Percentiles rank a stretch among this genome's conserved stretches.
Conservation (phyloP, 2,113 vertebrate species). For the Origma solitaria region DNA sequence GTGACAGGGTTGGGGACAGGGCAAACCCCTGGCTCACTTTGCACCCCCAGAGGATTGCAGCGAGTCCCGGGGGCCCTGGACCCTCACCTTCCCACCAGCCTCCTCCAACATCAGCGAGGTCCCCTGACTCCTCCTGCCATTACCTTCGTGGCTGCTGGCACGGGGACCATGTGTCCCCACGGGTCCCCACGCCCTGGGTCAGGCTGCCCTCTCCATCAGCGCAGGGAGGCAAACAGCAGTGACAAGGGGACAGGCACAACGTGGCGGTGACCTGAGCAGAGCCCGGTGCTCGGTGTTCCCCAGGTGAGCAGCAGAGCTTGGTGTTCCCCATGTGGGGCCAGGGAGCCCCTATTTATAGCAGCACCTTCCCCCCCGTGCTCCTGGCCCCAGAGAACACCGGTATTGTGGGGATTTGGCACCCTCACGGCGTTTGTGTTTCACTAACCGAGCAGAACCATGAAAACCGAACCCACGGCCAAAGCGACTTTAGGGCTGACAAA, state of each 20-base stretch:
- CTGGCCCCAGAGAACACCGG: not conserved
- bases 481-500: not conserved
- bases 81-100: not conserved
- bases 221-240: not conserved
- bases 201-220: conserved; percentile 27
- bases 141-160: conserved; percentile 35
- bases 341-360: conserved; percentile 49
- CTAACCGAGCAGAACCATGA: conserved; percentile 52
- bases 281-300: not conserved
- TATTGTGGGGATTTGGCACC: conserved; percentile 41
- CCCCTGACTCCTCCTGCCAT: not conserved
- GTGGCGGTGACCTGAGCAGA: not conserved
- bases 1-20: not conserved
- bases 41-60: accelerated
- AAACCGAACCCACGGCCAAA: not conserved
- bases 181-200: conserved; percentile 12
- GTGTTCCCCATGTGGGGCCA: conserved; percentile 46
- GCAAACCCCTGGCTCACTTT: not conserved
- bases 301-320: conserved; percentile 61
- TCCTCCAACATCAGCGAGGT: not conserved
- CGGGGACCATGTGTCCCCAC: not conserved
- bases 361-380: not conserved
- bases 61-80: not conserved
- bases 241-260: not conserved
- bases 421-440: conserved; percentile 20